Base-by-base conservation (phyloP, 2,888 invertebrate genomes). In the Latrodectus elegans region DNA sequence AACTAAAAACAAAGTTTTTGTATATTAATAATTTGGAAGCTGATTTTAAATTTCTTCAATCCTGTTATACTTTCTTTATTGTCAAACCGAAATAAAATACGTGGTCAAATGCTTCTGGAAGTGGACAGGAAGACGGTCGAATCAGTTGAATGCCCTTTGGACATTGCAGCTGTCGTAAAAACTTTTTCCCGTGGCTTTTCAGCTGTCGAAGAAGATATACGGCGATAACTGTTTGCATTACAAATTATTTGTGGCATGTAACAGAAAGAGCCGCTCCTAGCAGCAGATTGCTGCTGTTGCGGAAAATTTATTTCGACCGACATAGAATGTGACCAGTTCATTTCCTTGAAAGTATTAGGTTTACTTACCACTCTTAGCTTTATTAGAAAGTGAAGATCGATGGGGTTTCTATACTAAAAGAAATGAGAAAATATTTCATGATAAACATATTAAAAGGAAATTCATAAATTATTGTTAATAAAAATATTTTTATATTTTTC, bases 181-280 rank as follows among this genome's bases (percentile, higher is more conserved):
- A 49, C 14, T 51, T 26, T 60, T 26, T 64, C 51, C 72, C 52
- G 53, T 60, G 68, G 73, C 74, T 79, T 78, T 84, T 74, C 73
- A 79, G 51, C 84, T 71, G 73, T 79, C 76, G 51, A 65, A 51
- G 49, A 14, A 67, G n/a, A 79, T 84, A 68, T n/a, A 55, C 12
- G 71, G 14, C 53, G 80, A 80, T 75, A 86, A 71, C 75, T 76
- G 86, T 86, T 86, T 86, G 86, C 86, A 86, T 86, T 86, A 86
- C 86, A 86, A 86, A 86, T 86, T 86, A 75, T 65, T 53, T 67
- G 64, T 80, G 86, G 81, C 86, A 86, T 38, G 67, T 55, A 65
- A 73, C 53, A 72, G 74, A 79, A 83, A 82, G 82, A 51, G 22
- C 53, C 14, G 51, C 70, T 70, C 60, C 72, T n/a, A 68, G 82